Evolutionary conservation across 2,888 invertebrate species (phyloP), one percentile per base, ranked within the genome.

Genomic region (Prosapia bicincta): DNA sequence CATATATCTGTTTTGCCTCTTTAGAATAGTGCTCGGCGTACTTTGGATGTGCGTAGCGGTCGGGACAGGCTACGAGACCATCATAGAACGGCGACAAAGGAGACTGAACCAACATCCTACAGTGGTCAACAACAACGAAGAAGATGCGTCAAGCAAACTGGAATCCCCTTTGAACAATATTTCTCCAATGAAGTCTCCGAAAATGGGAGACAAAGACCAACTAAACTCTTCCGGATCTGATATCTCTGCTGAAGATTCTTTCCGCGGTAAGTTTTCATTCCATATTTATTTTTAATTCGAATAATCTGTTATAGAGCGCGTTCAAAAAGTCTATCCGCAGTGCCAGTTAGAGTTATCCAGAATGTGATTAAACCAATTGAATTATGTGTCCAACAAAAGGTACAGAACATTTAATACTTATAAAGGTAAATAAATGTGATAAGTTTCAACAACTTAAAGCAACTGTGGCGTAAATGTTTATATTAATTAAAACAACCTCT

Each of bases 11-110:
- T 30, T 15, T 13, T 38, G 6, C 7, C 9, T 38, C 86, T 86
- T 71, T 83, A 91, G 91, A 76, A 85, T 86, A n/a, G 86, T 88
- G 1, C 87, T 88, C 24, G 83, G 84, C 15, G 81, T 87, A 15
- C 88, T 90, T 0, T 83, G 86, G 0, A 82, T 88, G 0, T 84
- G 93, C 72, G 88, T 94, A 82, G 83, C 89, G 24, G 82, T 86
- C 10, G 93, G 93, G 1, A 93, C 94, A 0, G 84, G 86, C 0
- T 95, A 93, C 84, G 95, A 95, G 85, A 85, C 78, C 54, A 71
- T 81, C 7, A 76, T 81, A 7, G 80, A 81, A 66, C 67, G 80
- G 6, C 76, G 79, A 69, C 72, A 76, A 68, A 76, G 78, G 9
- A 76, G 76, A 5, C 76, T 78, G 6, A 78, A 72, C 43, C 78